Percentiles rank a stretch among this genome's conserved stretches.
These are phyloP conservation scores for Eurois occulta DNA, from an alignment of 2,888 invertebrate genomes.

Conservation along the genomic window DNA sequence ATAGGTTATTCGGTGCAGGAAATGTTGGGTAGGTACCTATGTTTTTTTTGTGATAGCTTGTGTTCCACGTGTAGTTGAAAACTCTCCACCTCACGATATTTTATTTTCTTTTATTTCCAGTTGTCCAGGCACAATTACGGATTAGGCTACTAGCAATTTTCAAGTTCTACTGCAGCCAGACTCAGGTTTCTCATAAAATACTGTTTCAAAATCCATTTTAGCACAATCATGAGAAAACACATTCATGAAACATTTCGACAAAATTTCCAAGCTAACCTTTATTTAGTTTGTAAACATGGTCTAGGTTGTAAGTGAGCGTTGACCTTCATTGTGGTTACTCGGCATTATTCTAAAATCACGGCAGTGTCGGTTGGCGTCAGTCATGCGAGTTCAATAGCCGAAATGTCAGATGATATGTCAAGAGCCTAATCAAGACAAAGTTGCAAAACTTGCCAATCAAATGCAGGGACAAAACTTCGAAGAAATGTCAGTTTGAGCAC, in stretches of 20 bases:
- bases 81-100: neutral
- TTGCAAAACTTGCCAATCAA: conserved; percentile 27
- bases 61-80: neutral
- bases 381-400: conserved; percentile 33
- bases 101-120: neutral
- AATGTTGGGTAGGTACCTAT: too few relatives aligned
- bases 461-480: neutral
- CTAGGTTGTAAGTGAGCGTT: conserved; percentile 38
- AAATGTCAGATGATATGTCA: conserved; percentile 58
- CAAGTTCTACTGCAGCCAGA: neutral
- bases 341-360: conserved; percentile 41
- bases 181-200: neutral
- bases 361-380: conserved; percentile 36
- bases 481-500: neutral
- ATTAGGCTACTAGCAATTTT: neutral
- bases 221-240: conserved; percentile 25
- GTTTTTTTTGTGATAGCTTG: neutral
- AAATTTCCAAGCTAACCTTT: conserved; percentile 34
- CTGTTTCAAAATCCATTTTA: conserved; percentile 22
- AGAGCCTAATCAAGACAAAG: conserved; percentile 36
- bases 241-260: conserved; percentile 9
- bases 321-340: conserved; percentile 55
- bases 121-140: neutral
- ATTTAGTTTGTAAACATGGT: conserved; percentile 44
- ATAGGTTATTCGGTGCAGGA: too few relatives aligned